phyloP scores from a whole-genome alignment of 2,113 vertebrate genomes.

The Rhinichthys klamathensis region DNA sequence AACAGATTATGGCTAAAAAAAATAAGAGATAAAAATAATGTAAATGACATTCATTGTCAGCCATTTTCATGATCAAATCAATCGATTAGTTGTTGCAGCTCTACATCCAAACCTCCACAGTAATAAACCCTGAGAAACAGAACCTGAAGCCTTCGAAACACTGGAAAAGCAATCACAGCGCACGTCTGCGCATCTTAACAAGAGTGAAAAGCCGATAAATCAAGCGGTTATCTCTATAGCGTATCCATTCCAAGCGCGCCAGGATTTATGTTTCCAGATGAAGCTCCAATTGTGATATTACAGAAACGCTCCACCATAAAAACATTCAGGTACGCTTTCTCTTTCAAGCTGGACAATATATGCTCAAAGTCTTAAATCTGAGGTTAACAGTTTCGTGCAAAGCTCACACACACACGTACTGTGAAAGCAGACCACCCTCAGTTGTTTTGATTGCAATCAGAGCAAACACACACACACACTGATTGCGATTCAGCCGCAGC shows the following conservation, averaged over 20 bases:
- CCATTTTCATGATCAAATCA: not conserved
- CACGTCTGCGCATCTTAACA: slow-evolving; percentile 30
- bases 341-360: not conserved
- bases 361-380: not conserved
- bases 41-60: not conserved
- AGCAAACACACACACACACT: slow-evolving; percentile 38
- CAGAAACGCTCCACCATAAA: not conserved
- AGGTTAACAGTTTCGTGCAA: not conserved
- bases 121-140: not conserved
- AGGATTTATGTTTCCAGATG: not conserved
- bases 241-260: slow-evolving; percentile 7
- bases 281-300: not conserved
- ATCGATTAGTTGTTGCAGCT: not conserved
- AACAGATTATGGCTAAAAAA: too few species aligned
- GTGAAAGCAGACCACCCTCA: not conserved
- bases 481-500: slow-evolving; percentile 30
- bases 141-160: not conserved
- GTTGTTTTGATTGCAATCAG: slow-evolving; percentile 76
- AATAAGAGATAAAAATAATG: not conserved
- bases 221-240: slow-evolving; percentile 27
- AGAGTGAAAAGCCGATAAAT: slow-evolving; percentile 24
- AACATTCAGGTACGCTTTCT: not conserved
- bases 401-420: not conserved
- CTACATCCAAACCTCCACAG: not conserved
- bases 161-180: slow-evolving; percentile 17